phyloP scores from a whole-genome alignment of 2,113 vertebrate genomes.

The Vireo altiloquus region DNA sequence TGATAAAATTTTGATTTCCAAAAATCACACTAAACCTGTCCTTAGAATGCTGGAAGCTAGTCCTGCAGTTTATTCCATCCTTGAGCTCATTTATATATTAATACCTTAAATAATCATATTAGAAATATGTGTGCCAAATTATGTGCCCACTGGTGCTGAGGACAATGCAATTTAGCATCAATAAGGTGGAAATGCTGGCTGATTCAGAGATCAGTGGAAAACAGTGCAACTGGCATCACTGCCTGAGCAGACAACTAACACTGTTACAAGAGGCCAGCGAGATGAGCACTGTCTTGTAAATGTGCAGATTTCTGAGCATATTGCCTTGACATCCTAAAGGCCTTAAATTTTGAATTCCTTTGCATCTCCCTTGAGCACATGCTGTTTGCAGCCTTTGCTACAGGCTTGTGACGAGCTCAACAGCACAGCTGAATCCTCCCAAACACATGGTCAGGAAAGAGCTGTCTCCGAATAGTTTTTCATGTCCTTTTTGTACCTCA shows the following conservation, averaged over 20 bases:
- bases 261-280: not conserved
- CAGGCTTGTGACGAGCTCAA: not conserved
- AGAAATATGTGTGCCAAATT: not conserved
- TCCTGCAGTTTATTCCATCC: not conserved
- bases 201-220: not conserved
- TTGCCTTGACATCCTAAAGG: not conserved
- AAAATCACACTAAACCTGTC: not conserved
- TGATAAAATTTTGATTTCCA: not conserved
- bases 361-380: not conserved
- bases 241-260: not conserved
- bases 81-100: not conserved
- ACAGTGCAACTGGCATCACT: not conserved
- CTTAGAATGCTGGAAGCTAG: not conserved
- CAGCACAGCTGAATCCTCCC: not conserved
- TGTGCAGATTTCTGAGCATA: not conserved
- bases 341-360: not conserved
- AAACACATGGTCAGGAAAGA: not conserved
- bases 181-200: not conserved
- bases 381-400: not conserved
- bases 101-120: not conserved
- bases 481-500: not conserved
- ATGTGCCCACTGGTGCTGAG: not conserved
- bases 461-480: not conserved
- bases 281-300: not conserved
- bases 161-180: not conserved